Percentiles rank a stretch among this genome's conserved stretches.
These are phyloP conservation scores for Heliconius cydno DNA, from an alignment of 2,888 invertebrate genomes.

Conservation along the genomic window DNA sequence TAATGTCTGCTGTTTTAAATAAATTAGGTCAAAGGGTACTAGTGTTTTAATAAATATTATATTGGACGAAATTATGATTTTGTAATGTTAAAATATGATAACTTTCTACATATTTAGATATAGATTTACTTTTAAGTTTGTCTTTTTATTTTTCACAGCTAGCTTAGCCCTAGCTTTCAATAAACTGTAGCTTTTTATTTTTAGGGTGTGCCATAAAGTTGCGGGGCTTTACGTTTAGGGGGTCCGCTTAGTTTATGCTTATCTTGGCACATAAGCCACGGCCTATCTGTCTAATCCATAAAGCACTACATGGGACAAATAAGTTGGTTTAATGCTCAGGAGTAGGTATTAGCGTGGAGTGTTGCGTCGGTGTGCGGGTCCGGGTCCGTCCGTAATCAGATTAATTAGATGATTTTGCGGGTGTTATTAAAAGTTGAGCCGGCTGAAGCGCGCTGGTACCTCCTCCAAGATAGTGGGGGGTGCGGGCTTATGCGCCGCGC, in stretches of 20 bases:
- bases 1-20: conserved; percentile 47
- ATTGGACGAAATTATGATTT: not conserved
- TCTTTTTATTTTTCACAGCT: not conserved
- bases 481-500: conserved; percentile 71
- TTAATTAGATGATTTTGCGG: conserved; percentile 82
- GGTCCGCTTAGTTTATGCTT: conserved; percentile 51
- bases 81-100: not conserved
- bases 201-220: conserved; percentile 13
- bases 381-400: conserved; percentile 76
- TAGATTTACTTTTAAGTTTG: not conserved
- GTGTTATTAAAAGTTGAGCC: conserved; percentile 82
- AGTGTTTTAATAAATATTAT: conserved; percentile 5
- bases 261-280: conserved; percentile 56
- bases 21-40: conserved; percentile 17
- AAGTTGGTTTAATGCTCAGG: conserved; percentile 75
- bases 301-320: conserved; percentile 71
- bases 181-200: conserved; percentile 5
- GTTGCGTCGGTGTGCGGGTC: conserved; percentile 69
- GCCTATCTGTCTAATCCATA: conserved; percentile 67
- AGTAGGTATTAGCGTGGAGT: conserved; percentile 74
- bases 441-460: conserved; percentile 75
- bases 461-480: conserved; percentile 69
- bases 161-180: not conserved
- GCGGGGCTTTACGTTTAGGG: conserved; percentile 31
- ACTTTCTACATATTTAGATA: not conserved